Evolutionary conservation across 1,140 invertebrate species (phyloP).

Genomic region (Heliconius melpomene): DNA sequence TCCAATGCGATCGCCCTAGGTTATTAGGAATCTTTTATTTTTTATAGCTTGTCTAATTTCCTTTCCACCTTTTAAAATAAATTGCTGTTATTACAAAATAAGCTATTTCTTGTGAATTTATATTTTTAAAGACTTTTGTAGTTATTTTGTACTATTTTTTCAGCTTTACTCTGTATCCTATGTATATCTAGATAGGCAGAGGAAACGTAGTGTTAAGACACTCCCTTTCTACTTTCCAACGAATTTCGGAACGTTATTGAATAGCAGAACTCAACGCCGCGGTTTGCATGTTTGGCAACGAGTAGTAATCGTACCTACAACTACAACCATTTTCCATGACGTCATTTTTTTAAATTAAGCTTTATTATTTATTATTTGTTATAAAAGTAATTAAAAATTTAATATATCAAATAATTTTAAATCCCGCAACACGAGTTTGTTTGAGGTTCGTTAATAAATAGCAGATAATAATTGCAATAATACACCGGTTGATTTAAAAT

Average conservation of each 20-base stretch:
- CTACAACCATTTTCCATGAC: too few relatives aligned
- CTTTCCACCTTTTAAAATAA: background rate
- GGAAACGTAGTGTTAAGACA: too few relatives aligned
- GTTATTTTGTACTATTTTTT: background rate
- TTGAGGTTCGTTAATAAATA: background rate
- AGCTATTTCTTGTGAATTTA: background rate
- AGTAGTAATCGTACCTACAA: too few relatives aligned
- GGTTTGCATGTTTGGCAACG: too few relatives aligned
- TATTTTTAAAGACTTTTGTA: background rate
- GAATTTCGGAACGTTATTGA: too few relatives aligned
- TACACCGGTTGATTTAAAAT: background rate
- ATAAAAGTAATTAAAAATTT: too few relatives aligned
- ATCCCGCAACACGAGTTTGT: background rate
- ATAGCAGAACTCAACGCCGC: too few relatives aligned
- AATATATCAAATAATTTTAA: background rate
- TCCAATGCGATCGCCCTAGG: background rate
- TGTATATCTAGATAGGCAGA: too few relatives aligned
- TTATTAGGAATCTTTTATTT: background rate
- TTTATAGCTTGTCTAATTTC: background rate
- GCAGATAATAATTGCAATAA: background rate
- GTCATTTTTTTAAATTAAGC: too few relatives aligned
- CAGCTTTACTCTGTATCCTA: too few relatives aligned
- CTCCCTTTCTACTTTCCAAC: too few relatives aligned
- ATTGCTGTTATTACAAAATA: background rate
- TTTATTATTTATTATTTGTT: too few relatives aligned